Evolutionary conservation across 2,113 vertebrate species (phyloP).

Genomic region (Lasiurus cinereus): DNA sequence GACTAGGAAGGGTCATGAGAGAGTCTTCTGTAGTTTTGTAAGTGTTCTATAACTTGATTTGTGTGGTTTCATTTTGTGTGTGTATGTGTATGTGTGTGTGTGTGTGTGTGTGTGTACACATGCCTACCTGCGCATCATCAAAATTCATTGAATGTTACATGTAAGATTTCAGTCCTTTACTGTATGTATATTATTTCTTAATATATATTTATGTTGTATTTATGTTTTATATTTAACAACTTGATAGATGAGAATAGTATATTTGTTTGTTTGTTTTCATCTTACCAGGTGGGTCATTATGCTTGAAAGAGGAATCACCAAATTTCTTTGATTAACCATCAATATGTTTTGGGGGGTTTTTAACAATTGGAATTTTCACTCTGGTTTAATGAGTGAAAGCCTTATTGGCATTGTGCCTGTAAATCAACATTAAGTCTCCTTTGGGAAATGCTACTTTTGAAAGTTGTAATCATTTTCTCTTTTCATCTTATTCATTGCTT

Average conservation of each 20-base stretch:
- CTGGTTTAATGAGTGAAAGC: background rate
- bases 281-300: background rate
- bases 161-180: constrained; percentile 7
- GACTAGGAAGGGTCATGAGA: background rate
- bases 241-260: background rate
- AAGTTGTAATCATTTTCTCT: background rate
- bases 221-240: constrained; percentile 33
- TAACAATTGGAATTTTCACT: background rate
- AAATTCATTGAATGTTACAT: background rate
- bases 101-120: no score
- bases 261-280: background rate
- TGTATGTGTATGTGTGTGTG: no score
- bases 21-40: background rate
- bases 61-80: background rate
- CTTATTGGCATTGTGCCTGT: background rate
- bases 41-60: background rate
- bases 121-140: background rate
- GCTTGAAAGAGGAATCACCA: background rate
- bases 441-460: constrained; percentile 7
- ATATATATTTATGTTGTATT: background rate
- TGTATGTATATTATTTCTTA: background rate
- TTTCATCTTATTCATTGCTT: background rate
- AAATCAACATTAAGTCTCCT: background rate
- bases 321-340: background rate
- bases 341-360: background rate